phyloP scores from a whole-genome alignment of 2,113 vertebrate species.

The Isichthys henryi region DNA sequence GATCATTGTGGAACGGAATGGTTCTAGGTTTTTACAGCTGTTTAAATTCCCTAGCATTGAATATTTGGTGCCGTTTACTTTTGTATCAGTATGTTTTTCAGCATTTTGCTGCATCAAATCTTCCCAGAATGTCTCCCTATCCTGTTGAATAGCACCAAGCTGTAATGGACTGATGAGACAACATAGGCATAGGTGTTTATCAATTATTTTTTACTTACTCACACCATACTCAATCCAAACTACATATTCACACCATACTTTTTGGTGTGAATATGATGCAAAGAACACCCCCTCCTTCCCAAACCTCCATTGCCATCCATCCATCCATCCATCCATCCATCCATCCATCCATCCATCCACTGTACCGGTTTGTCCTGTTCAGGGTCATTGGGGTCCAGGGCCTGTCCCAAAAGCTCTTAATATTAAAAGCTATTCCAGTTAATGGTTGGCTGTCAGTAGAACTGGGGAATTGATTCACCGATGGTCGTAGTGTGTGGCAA shows the following conservation, averaged over 20 bases:
- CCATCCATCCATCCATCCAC: too few relatives aligned
- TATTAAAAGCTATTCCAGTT: neutral
- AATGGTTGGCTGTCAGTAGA: neutral
- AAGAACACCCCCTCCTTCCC: neutral
- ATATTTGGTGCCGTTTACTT: neutral
- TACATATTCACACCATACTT: too few relatives aligned
- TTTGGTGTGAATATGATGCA: neutral
- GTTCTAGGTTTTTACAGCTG: neutral
- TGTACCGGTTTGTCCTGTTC: neutral
- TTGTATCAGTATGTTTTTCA: neutral
- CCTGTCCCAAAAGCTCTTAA: neutral
- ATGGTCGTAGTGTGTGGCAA: neutral
- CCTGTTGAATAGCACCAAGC: neutral
- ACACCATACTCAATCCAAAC: too few relatives aligned
- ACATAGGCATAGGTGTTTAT: neutral
- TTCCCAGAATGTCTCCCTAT: neutral
- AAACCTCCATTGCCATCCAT: neutral
- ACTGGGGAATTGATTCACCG: neutral
- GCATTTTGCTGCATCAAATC: neutral
- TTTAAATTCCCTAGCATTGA: neutral
- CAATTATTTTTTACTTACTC: neutral
- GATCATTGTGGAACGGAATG: neutral
- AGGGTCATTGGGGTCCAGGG: neutral
- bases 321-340: neutral
- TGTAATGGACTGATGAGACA: neutral